These are phyloP conservation scores for Phocoena phocoena DNA, from an alignment of 2,113 vertebrate genomes.

Conservation along the genomic window DNA sequence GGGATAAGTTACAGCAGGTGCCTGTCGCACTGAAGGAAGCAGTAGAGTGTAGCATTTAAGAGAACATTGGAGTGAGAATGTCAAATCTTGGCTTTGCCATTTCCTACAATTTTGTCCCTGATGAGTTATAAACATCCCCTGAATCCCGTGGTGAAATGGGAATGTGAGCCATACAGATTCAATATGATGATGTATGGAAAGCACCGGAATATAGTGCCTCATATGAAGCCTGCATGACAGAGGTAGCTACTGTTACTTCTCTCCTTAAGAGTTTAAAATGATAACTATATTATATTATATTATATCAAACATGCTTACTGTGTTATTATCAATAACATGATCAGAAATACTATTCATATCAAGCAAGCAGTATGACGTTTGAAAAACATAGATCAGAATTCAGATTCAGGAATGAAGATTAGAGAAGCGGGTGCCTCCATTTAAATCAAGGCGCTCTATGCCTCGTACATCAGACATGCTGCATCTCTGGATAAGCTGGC, in stretches of 20 bases:
- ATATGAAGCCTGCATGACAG: not conserved
- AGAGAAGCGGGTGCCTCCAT: not conserved
- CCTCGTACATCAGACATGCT: not conserved
- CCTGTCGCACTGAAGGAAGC: not conserved
- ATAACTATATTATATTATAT: not conserved
- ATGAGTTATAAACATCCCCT: not conserved
- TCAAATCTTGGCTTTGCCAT: not conserved
- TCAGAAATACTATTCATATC: not conserved
- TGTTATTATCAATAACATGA: not conserved
- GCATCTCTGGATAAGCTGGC: not conserved
- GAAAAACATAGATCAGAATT: conserved; percentile 33
- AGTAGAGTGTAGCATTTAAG: not conserved
- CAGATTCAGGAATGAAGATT: not conserved
- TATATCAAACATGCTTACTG: not conserved
- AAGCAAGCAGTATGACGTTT: not conserved
- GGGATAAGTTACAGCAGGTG: not conserved
- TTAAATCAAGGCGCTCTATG: not conserved
- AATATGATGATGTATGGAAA: not conserved
- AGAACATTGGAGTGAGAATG: not conserved
- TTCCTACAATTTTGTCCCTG: not conserved
- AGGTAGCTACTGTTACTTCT: not conserved
- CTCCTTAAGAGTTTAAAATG: not conserved
- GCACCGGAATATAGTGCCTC: not conserved
- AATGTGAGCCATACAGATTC: not conserved
- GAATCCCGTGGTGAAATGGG: not conserved